Conservation (phyloP, 2,113 vertebrate genomes). For the Tonatia bakeri region DNA sequence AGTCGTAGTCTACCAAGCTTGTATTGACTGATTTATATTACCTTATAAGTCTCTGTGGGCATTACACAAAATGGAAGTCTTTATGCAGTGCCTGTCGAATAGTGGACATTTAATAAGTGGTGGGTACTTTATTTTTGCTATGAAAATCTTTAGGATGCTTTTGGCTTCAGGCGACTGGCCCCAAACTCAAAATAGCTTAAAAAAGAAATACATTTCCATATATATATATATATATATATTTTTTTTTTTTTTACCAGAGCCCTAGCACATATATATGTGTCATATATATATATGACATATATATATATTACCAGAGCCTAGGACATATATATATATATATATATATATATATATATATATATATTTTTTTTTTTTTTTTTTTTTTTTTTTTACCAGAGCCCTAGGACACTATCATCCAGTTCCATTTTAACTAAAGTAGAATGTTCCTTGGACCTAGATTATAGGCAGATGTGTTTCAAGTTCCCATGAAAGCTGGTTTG, state of each 20-base stretch:
- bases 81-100: background rate
- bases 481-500: background rate
- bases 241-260: background rate
- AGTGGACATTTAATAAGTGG: background rate
- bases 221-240: background rate
- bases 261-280: background rate
- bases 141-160: constrained; percentile 9
- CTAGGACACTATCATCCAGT: background rate
- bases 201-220: background rate
- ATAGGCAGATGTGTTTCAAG: background rate
- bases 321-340: background rate
- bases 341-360: background rate
- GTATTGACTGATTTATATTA: background rate
- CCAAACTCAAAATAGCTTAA: background rate
- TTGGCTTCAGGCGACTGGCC: background rate
- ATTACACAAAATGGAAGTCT: constrained; percentile 1
- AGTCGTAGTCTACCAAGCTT: background rate
- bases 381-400: background rate
- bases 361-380: background rate
- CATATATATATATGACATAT: background rate
- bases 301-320: background rate
- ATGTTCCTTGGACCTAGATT: background rate
- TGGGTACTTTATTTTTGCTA: background rate
- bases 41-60: background rate
- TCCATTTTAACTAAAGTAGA: background rate